These are phyloP conservation scores for Tetramorium parvispinum DNA, from an alignment of 1,140 invertebrate genomes.

Conservation along the genomic window DNA sequence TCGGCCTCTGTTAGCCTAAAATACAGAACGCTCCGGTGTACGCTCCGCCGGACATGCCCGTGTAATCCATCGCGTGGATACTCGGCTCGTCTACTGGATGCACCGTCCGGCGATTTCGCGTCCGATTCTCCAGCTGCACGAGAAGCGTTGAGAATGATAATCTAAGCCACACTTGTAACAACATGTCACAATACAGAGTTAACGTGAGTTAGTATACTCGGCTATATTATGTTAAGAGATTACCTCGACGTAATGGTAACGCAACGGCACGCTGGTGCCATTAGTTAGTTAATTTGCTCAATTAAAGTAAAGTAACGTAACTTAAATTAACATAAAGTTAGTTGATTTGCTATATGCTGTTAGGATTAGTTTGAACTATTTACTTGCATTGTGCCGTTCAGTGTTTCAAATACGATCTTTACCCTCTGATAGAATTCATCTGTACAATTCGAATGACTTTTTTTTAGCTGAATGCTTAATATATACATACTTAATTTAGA, in stretches of 20 bases:
- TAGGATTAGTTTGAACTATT: background rate
- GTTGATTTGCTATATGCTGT: background rate
- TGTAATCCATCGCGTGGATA: constrained; percentile 63
- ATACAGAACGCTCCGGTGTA: constrained; percentile 55
- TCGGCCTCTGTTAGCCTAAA: constrained; percentile 62
- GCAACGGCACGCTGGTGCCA: constrained; percentile 2
- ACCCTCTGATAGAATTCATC: background rate
- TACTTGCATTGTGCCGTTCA: background rate
- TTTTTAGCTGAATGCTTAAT: background rate
- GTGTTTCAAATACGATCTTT: background rate
- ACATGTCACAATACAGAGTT: constrained; percentile 30
- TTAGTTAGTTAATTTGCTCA: constrained; percentile 34
- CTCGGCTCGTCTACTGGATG: constrained; percentile 37
- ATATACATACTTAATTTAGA: background rate
- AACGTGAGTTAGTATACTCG: constrained; percentile 31
- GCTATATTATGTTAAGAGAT: constrained; percentile 55
- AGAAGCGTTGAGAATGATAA: constrained; percentile 40
- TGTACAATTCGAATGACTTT: background rate
- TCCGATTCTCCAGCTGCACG: background rate
- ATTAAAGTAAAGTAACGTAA: constrained; percentile 21
- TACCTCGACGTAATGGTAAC: constrained; percentile 9
- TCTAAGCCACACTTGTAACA: constrained; percentile 58
- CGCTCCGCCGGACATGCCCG: constrained; percentile 44
- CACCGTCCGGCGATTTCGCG: constrained; percentile 24
- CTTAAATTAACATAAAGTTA: constrained; percentile 30